Evolutionary conservation across 92 coral and sea anemone species (phyloP).

Genomic region (Desmophyllum pertusum): DNA sequence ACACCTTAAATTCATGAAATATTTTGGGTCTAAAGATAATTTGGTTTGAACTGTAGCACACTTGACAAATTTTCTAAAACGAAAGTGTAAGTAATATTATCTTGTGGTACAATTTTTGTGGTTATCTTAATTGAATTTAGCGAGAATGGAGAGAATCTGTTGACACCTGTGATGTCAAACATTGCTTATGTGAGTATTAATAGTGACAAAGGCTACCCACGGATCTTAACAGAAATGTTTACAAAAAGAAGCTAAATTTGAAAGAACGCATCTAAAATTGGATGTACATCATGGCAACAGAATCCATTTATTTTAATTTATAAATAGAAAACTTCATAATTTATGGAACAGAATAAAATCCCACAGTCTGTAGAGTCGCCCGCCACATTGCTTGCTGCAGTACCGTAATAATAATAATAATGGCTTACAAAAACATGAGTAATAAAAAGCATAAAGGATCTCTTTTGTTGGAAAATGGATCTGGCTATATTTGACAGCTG

Average conservation of each 20-base stretch:
- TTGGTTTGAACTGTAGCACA: not conserved
- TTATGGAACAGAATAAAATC: not conserved
- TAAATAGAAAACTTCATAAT: not conserved
- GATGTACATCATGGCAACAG: not conserved
- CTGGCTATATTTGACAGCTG: slow-evolving; percentile 32
- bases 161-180: slow-evolving; percentile 13
- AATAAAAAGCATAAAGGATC: not conserved
- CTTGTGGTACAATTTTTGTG: slow-evolving; percentile 2
- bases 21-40: not conserved
- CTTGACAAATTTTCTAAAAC: slow-evolving; percentile 5
- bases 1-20: not conserved
- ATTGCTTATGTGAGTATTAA: slow-evolving; percentile 7
- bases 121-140: slow-evolving; percentile 8
- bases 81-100: not conserved
- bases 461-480: slow-evolving; percentile 14
- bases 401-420: not conserved
- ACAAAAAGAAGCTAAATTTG: slow-evolving; percentile 8
- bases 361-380: too few relatives aligned
- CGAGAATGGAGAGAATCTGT: not conserved
- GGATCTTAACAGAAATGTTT: slow-evolving; percentile 1
- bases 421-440: not conserved
- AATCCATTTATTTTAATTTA: not conserved
- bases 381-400: not conserved
- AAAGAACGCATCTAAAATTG: not conserved
- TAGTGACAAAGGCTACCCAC: slow-evolving; percentile 6